Percentiles rank a stretch among this genome's conserved stretches.
Conservation (phyloP, 2,888 invertebrate genomes). For the Agrochola circellaris region DNA sequence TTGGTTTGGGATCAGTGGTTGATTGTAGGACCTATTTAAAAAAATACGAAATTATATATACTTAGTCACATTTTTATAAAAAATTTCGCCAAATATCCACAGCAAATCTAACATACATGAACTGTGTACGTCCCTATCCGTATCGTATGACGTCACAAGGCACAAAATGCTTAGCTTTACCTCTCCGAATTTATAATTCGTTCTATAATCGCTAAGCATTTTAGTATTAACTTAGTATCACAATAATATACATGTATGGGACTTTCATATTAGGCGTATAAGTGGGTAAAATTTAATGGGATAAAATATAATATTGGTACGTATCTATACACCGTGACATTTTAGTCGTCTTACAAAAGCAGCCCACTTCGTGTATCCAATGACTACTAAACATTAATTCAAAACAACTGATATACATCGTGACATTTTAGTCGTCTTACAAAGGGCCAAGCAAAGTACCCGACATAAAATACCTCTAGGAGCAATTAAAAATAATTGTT, state of each 20-base stretch:
- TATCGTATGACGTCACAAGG: conserved; percentile 69
- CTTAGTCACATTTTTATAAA: background rate
- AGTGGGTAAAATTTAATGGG: conserved; percentile 61
- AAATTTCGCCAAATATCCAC: conserved; percentile 58
- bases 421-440: too few species aligned
- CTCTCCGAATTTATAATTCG: conserved; percentile 62
- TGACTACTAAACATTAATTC: too few species aligned
- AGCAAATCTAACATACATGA: conserved; percentile 70
- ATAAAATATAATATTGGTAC: conserved; percentile 54
- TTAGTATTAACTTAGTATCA: conserved; percentile 66
- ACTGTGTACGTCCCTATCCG: conserved; percentile 77
- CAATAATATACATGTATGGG: conserved; percentile 65
- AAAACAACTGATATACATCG: too few species aligned
- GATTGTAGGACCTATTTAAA: background rate
- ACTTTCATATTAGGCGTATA: conserved; percentile 58
- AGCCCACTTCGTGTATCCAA: too few species aligned
- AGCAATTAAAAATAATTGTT: too few species aligned
- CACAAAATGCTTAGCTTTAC: conserved; percentile 72
- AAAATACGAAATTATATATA: background rate
- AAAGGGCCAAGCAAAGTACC: too few species aligned
- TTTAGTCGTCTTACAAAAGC: too few species aligned
- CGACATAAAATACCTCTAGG: too few species aligned
- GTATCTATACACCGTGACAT: conserved; percentile 1
- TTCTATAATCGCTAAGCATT: conserved; percentile 70
- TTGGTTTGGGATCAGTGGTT: conserved; percentile 2